A percentile compares a stretch with the other conserved stretches of the same genome.
phyloP scores from a whole-genome alignment of 2,113 vertebrate species.

The Perccottus glenii region DNA sequence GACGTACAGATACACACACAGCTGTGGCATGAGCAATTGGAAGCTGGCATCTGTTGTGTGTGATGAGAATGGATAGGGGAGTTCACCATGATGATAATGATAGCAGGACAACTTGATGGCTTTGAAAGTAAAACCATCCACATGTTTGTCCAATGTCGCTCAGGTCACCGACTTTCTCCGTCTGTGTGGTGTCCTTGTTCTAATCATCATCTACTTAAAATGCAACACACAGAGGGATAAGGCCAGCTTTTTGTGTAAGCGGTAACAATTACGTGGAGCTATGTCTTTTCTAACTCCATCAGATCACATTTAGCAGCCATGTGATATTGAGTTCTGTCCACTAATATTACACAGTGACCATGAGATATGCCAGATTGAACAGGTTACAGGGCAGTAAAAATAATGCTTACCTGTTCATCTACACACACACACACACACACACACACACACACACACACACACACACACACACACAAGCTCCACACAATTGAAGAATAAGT shows the following conservation, averaged over 20 bases:
- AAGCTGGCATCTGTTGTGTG: constrained; percentile 76
- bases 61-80: constrained; percentile 74
- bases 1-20: constrained; percentile 13
- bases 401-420: constrained; percentile 41
- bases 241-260: neutral
- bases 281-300: constrained; percentile 39
- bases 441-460: constrained; percentile 44
- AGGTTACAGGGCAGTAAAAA: constrained; percentile 57
- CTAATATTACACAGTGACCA: constrained; percentile 50
- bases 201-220: constrained; percentile 26
- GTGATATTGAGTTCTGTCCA: constrained; percentile 48
- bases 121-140: constrained; percentile 72
- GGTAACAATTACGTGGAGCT: neutral
- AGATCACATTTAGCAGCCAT: constrained; percentile 45
- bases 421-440: constrained; percentile 46
- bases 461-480: constrained; percentile 24
- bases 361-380: constrained; percentile 51
- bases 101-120: constrained; percentile 66
- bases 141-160: constrained; percentile 73
- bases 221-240: neutral
- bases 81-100: constrained; percentile 70
- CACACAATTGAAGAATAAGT: constrained; percentile 56
- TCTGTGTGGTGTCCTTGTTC: constrained; percentile 37
- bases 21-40: constrained; percentile 69
- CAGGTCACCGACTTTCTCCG: constrained; percentile 61